A percentile compares a stretch with the other conserved stretches of the same genome.
These are phyloP conservation scores for Urocitellus parryii DNA, from an alignment of 2,113 vertebrate species.

Conservation along the genomic window DNA sequence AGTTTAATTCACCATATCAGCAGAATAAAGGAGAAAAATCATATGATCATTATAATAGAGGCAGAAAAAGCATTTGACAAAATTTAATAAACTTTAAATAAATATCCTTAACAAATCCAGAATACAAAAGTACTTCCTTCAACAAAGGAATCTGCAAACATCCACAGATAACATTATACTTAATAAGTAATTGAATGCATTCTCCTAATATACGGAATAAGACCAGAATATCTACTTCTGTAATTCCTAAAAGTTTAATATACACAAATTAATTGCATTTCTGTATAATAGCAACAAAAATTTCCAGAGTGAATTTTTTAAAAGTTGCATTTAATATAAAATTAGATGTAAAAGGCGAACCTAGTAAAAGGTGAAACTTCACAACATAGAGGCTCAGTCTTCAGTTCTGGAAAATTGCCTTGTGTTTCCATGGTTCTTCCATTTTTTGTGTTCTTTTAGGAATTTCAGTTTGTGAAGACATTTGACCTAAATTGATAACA, in stretches of 20 bases:
- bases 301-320: background rate
- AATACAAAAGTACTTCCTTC: background rate
- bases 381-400: background rate
- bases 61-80: constrained; percentile 1
- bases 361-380: background rate
- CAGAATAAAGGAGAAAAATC: background rate
- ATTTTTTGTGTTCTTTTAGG: constrained; percentile 1
- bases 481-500: background rate
- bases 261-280: background rate
- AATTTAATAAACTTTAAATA: background rate
- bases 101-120: constrained; percentile 21
- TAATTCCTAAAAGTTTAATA: background rate
- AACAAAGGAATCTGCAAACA: background rate
- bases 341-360: background rate
- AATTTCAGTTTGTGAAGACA: constrained; percentile 21
- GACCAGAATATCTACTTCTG: background rate
- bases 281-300: background rate
- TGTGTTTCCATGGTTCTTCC: background rate
- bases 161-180: background rate
- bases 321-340: background rate
- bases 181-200: background rate
- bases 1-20: constrained; percentile 40
- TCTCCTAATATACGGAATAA: background rate
- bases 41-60: background rate
- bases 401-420: background rate